Evolutionary conservation across 2,888 invertebrate genomes (phyloP), one percentile per base, ranked within the genome.

Genomic region (Falcaria lacertinaria): DNA sequence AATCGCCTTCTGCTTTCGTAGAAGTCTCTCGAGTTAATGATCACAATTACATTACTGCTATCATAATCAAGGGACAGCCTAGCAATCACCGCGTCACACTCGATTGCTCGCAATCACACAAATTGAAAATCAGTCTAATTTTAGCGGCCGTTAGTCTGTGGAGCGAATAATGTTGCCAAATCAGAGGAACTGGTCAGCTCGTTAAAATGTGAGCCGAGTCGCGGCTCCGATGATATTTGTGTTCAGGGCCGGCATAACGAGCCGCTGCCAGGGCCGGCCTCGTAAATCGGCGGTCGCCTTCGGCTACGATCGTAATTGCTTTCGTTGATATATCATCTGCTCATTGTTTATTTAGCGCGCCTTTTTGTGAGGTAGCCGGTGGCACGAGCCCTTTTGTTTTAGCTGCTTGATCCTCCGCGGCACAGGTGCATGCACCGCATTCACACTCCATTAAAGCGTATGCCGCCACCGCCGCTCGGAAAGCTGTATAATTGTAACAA

Each of bases 331-430:
- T 81, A 81, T 80, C 72, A 76, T 70, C 73, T 62, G 67, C 68
- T 74, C 69, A 73, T 78, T 87, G 81, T 85, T 84, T 84, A 79
- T 81, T 80, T 74, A 83, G 69, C 74, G 69, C 69, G 57, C 60
- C 72, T 74, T 79, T 78, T 76, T 75, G 69, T 72, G 66, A 75
- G 78, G 81, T 77, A 81, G 82, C 81, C 54, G 58, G 46, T 40
- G 49, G 50, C 51, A 48, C 53, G 49, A 44, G 36, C 47, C 47
- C 46, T 54, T 57, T 60, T 45, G 55, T 54, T 58, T 15, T 41
- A 42, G 41, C 43, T 41, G 44, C 45, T 46, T 42, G 33, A 43
- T 32, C 41, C 19, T 43, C 41, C 42, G 40, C 35, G 37, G 22
- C 40, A 33, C 39, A 19, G 13, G 16, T 33, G 39, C 28, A 32